A percentile compares a stretch with the other conserved stretches of the same genome.
These are phyloP conservation scores for Drosophila seguyi DNA, from an alignment of 1,140 invertebrate genomes.

Conservation along the genomic window DNA sequence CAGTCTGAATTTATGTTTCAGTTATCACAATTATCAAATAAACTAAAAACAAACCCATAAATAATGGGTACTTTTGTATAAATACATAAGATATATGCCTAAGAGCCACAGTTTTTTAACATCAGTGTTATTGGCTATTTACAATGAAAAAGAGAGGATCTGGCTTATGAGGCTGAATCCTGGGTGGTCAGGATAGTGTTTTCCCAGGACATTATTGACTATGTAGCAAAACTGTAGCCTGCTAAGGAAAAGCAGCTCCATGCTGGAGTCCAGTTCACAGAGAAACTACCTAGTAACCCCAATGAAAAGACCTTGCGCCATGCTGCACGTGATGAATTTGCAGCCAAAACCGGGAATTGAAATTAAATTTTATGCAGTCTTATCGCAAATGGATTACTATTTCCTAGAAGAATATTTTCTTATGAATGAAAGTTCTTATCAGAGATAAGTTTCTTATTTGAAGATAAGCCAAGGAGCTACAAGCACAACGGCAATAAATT, in stretches of 20 bases:
- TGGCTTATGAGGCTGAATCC: too few relatives aligned
- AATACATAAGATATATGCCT: too few relatives aligned
- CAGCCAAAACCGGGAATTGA: not conserved
- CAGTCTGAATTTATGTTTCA: too few relatives aligned
- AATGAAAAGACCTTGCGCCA: constrained; percentile 88
- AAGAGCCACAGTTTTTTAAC: too few relatives aligned
- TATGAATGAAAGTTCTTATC: constrained; percentile 25
- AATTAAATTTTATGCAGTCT: not conserved
- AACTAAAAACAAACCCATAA: too few relatives aligned
- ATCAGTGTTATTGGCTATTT: too few relatives aligned
- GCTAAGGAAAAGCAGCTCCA: constrained; percentile 85
- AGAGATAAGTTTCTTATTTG: too few relatives aligned
- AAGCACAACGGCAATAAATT: not conserved
- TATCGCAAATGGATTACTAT: not conserved
- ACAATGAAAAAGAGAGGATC: too few relatives aligned
- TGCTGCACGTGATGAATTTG: constrained; percentile 71
- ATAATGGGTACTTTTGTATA: too few relatives aligned
- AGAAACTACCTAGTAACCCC: constrained; percentile 87
- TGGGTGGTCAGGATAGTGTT: too few relatives aligned
- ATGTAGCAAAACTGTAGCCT: too few relatives aligned
- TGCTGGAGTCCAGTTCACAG: constrained; percentile 87
- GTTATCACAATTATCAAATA: too few relatives aligned
- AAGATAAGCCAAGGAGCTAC: not conserved
- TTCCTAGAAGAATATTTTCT: not conserved
- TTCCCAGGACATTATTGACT: constrained; percentile 29